phyloP scores from a whole-genome alignment of 2,113 vertebrate species.

The Ceyx melanurus region DNA sequence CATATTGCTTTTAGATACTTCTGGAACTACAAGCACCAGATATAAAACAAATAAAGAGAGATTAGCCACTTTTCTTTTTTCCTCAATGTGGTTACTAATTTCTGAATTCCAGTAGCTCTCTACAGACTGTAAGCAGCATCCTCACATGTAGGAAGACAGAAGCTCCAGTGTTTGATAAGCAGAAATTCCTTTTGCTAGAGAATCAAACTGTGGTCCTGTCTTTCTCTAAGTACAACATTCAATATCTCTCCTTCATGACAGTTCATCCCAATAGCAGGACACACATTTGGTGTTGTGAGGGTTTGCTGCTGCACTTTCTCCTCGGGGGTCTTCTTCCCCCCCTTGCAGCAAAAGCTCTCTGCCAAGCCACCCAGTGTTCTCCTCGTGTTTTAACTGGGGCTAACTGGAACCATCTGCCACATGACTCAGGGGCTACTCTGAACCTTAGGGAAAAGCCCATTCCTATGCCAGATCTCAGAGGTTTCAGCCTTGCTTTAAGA shows the following conservation, averaged over 20 bases:
- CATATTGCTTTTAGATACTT: neutral
- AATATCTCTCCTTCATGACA: neutral
- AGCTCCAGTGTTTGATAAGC: neutral
- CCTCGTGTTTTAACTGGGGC: neutral
- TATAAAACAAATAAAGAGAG: neutral
- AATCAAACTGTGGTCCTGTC: neutral
- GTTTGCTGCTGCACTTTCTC: neutral
- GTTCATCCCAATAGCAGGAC: neutral
- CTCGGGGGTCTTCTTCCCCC: neutral
- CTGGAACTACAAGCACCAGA: neutral
- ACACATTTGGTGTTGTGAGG: neutral
- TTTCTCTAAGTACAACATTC: neutral
- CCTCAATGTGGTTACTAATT: neutral
- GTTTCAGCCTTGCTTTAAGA: neutral
- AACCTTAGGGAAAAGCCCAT: neutral
- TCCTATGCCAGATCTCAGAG: neutral
- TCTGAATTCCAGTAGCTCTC: neutral
- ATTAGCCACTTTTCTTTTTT: neutral
- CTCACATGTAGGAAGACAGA: neutral
- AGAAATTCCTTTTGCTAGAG: neutral
- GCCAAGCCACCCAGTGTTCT: constrained; percentile 6
- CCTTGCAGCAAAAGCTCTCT: neutral
- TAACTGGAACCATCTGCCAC: neutral
- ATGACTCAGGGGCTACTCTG: neutral
- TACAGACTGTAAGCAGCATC: neutral